Base-by-base conservation (phyloP, 2,888 invertebrate species). In the Drosophila prostipennis region DNA sequence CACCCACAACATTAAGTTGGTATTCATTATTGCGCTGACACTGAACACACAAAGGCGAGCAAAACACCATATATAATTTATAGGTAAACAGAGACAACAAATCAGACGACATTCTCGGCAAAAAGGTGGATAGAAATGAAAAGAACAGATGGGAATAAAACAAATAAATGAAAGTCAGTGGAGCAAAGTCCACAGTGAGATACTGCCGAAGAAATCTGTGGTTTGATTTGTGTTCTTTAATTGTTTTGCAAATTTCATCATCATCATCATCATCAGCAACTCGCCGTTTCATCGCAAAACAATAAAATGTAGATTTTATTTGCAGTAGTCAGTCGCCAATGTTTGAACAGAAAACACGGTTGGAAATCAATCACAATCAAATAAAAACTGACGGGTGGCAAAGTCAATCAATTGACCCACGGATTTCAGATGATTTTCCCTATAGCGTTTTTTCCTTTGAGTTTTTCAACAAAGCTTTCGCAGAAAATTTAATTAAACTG, bases 131-230 rank as follows among this genome's bases (percentile, higher is more conserved):
- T 32, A 23, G 32, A 37, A 26, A 26, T 16, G 19, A 26, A 49
- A 10, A 40, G 34, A 63, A 23, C 34, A 37, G 51, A 43, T 42
- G 36, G 34, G 34, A 61, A 60, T 40, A 23, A 37, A 16, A 26
- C 16, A 26, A 26, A 49, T 10, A 40, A 16, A 26, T 58, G 40
- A 52, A 60, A 53, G 48, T 53, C 46, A 37, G 36, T 45, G 29
- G 65, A 29, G 19, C 57, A 77, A 79, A 80, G 77, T 77, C 71
- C 80, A 53, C 39, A 39, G 23, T 39, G 14, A 16, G 34, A 57
- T 53, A 39, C n/a, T 14, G 32, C 23, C 8, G 11, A 42, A 42
- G 58, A 75, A 61, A 58, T 72, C 43, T 39, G 51, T n/a, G 16
- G n/a, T 52, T 45, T 26, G 26, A 26, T 26, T 26, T 36, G 23